A percentile compares a stretch with the other conserved stretches of the same genome.
Conservation (phyloP, 2,888 invertebrate genomes). For the Amphipyra tragopoginis region DNA sequence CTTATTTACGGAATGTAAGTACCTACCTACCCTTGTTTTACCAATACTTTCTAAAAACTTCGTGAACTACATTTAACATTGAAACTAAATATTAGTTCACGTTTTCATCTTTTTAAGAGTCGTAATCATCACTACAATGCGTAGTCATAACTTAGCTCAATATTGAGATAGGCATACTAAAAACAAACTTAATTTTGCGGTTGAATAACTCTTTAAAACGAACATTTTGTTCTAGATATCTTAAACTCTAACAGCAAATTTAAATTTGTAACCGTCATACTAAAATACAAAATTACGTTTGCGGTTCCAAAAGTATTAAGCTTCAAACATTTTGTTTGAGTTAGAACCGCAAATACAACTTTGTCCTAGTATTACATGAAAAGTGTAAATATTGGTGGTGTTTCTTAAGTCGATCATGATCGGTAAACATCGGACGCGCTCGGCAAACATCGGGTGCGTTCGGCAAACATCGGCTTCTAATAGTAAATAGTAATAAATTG, state of each 20-base stretch:
- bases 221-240: background rate
- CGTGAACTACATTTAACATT: slow-evolving; percentile 55
- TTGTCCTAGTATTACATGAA: slow-evolving; percentile 48
- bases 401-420: slow-evolving; percentile 67
- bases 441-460: slow-evolving; percentile 53
- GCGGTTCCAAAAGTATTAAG: slow-evolving; percentile 2
- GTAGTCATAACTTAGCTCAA: slow-evolving; percentile 54
- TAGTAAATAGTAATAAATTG: slow-evolving; percentile 58
- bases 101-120: slow-evolving; percentile 52
- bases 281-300: slow-evolving; percentile 43
- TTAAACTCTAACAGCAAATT: slow-evolving; percentile 13
- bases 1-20: too few relatives aligned
- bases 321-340: background rate
- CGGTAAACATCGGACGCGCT: slow-evolving; percentile 60
- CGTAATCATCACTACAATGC: slow-evolving; percentile 61
- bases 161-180: slow-evolving; percentile 44
- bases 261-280: slow-evolving; percentile 39
- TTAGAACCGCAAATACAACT: slow-evolving; percentile 30
- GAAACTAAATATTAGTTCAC: slow-evolving; percentile 51
- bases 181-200: slow-evolving; percentile 43
- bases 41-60: slow-evolving; percentile 46
- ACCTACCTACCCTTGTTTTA: too few relatives aligned
- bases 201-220: slow-evolving; percentile 2
- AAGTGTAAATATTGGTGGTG: slow-evolving; percentile 57
- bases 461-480: slow-evolving; percentile 53